Percentiles rank a stretch among this genome's conserved stretches.
Evolutionary conservation across 2,113 vertebrate species (phyloP).

Genomic region (Sceloporus undulatus): DNA sequence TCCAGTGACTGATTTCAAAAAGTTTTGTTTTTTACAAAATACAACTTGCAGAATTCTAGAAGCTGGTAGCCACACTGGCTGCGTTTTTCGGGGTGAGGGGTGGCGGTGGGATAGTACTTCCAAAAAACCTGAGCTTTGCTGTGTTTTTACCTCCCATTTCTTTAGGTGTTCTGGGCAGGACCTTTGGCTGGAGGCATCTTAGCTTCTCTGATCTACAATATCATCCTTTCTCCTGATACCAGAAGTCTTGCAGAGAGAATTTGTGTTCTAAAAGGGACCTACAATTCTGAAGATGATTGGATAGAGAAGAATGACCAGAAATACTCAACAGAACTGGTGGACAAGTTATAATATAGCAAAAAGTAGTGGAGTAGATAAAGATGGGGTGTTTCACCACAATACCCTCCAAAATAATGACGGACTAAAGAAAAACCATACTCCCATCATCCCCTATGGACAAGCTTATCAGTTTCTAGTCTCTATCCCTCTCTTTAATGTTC

Average conservation of each 20-base stretch:
- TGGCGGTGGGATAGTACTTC: too few relatives aligned
- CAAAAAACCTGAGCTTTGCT: not conserved
- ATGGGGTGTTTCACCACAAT: not conserved
- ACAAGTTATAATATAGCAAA: not conserved
- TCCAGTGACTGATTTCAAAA: too few relatives aligned
- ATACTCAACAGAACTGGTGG: constrained; percentile 9
- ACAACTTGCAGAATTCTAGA: too few relatives aligned
- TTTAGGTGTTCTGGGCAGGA: constrained; percentile 67
- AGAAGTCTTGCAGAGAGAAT: constrained; percentile 58
- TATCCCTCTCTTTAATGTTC: not conserved
- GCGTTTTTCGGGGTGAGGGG: too few relatives aligned
- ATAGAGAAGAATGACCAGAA: constrained; percentile 22
- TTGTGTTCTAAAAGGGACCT: constrained; percentile 49
- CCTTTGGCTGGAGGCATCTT: constrained; percentile 58
- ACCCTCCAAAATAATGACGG: not conserved
- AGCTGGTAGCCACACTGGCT: too few relatives aligned
- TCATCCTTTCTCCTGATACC: constrained; percentile 63
- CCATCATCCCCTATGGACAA: too few relatives aligned
- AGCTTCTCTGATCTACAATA: constrained; percentile 59
- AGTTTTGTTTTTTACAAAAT: too few relatives aligned
- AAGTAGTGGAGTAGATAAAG: not conserved
- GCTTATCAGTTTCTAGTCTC: not conserved
- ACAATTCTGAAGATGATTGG: constrained; percentile 41
- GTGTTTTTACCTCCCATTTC: not conserved
- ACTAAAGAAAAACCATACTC: not conserved